phyloP scores from a whole-genome alignment of 2,797 vertebrate species.

The Sternarchorhynchus goeldii region DNA sequence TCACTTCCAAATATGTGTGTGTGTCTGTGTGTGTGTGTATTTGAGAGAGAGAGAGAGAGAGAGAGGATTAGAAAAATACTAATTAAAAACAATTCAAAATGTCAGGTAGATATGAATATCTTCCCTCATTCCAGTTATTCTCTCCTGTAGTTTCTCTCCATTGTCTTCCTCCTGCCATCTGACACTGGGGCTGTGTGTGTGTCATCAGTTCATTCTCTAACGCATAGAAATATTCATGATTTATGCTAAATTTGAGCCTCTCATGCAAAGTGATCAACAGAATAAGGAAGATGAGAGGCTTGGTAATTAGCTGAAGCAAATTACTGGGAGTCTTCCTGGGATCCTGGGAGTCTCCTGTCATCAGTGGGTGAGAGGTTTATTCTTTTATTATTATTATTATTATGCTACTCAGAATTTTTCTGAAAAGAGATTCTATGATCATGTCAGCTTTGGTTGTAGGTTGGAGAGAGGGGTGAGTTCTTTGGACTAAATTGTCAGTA shows the following conservation, averaged over 20 bases:
- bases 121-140: constrained; percentile 37
- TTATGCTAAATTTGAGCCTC: constrained; percentile 79
- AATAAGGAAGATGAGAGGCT: constrained; percentile 76
- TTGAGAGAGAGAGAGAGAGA: constrained; percentile 10
- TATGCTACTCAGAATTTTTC: background rate
- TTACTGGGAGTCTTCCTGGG: constrained; percentile 17
- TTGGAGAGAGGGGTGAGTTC: background rate
- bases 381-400: constrained; percentile 16
- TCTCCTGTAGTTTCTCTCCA: constrained; percentile 46
- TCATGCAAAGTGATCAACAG: constrained; percentile 78
- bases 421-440: background rate
- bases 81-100: constrained; percentile 79
- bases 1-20: constrained; percentile 6
- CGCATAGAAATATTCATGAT: constrained; percentile 83
- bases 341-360: background rate
- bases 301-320: constrained; percentile 76
- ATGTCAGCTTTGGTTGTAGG: constrained; percentile 8
- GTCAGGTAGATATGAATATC: constrained; percentile 66
- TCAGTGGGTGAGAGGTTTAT: background rate
- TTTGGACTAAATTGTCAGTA: background rate
- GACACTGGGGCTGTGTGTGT: constrained; percentile 77
- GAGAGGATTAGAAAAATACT: constrained; percentile 70
- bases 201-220: constrained; percentile 44
- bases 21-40: constrained; percentile 1
- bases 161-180: constrained; percentile 43